phyloP scores from a whole-genome alignment of 2,797 vertebrate genomes.

The Argentina silus region DNA sequence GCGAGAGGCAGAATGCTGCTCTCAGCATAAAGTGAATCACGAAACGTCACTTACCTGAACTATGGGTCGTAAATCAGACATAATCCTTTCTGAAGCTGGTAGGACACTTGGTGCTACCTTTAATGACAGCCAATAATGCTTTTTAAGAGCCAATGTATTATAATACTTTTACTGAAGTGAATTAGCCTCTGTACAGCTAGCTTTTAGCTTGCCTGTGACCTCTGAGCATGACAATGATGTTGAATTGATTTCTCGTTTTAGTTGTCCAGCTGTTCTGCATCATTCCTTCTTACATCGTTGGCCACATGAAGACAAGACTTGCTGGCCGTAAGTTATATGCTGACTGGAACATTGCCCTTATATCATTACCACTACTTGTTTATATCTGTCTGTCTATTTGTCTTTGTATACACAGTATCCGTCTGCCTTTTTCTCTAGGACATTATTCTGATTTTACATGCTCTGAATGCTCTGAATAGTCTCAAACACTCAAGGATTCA shows the following conservation, averaged over 20 bases:
- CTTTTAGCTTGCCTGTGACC: neutral
- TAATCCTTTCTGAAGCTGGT: neutral
- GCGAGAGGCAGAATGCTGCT: conserved; percentile 3
- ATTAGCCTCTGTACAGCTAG: neutral
- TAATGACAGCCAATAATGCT: neutral
- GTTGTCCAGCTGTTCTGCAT: conserved; percentile 75
- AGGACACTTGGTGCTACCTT: neutral
- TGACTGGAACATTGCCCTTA: neutral
- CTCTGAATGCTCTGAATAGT: neutral
- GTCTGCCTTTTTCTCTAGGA: too few relatives aligned
- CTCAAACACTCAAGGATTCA: neutral
- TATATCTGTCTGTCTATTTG: neutral
- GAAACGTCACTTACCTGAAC: neutral
- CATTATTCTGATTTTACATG: too few relatives aligned
- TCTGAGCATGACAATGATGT: neutral
- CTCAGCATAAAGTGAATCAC: neutral
- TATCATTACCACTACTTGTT: neutral
- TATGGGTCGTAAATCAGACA: conserved; percentile 6
- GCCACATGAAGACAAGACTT: conserved; percentile 60
- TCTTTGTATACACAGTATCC: too few relatives aligned
- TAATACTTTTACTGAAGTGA: neutral
- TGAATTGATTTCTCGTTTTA: conserved; percentile 40
- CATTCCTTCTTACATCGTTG: conserved; percentile 72
- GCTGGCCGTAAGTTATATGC: conserved; percentile 64
- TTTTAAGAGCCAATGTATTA: neutral